These are phyloP conservation scores for Xiphophorus couchianus DNA, from an alignment of 2,113 vertebrate species.

Conservation along the genomic window DNA sequence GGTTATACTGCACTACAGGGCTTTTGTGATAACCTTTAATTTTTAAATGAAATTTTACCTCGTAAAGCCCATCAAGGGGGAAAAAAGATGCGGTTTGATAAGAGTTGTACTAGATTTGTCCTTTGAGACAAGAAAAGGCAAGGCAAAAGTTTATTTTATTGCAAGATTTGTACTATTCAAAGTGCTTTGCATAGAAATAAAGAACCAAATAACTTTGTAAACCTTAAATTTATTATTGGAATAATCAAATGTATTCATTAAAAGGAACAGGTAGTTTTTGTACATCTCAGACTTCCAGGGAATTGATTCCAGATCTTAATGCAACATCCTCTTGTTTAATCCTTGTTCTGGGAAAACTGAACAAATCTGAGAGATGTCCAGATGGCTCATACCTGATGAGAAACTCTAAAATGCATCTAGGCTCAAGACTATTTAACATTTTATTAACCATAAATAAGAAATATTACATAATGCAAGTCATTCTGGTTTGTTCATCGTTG, in stretches of 20 bases:
- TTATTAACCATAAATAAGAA: no score
- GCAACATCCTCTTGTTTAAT: no score
- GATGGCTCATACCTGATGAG: no score
- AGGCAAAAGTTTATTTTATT: background rate
- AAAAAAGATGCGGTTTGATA: background rate
- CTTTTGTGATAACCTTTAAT: background rate
- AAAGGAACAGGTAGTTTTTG: no score
- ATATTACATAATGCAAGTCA: background rate
- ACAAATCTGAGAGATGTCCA: no score
- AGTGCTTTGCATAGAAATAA: background rate
- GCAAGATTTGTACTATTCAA: background rate
- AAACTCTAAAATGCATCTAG: background rate
- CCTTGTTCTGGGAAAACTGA: no score
- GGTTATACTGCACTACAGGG: background rate
- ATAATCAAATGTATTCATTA: background rate
- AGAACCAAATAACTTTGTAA: background rate
- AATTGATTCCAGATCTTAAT: no score
- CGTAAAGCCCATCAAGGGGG: no score
- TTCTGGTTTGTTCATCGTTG: conserved; percentile 55
- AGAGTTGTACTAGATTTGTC: background rate
- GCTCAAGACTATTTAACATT: background rate
- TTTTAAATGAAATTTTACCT: no score
- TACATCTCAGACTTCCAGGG: no score
- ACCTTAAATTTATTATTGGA: background rate
- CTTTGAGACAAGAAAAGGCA: background rate